Evolutionary conservation across 2,797 vertebrate genomes (phyloP), one percentile per base, ranked within the genome.

Genomic region (Schizopygopsis pylzovi): DNA sequence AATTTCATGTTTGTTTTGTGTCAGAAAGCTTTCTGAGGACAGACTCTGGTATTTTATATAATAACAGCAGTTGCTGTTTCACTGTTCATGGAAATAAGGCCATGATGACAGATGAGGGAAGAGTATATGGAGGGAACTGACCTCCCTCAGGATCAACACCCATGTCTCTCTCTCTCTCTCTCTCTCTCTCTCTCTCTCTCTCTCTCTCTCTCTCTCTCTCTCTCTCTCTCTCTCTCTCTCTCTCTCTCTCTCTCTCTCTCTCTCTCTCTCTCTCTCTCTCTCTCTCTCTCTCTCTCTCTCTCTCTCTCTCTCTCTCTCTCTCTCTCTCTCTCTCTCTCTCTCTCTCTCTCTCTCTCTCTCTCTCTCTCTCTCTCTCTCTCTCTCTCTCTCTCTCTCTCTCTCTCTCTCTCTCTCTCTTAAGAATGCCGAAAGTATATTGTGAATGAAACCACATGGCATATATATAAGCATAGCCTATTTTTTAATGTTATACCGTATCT

Each of bases 71-170:
- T 65, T 70, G 54, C 39, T 47, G 22, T 72, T 49, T 75, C 71
- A 47, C 45, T 65, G n/a, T 39, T 63, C n/a, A 3, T 63, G 56
- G 75, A 88, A 87, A 90, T 90, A 79, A 90, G 89, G 86, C 68
- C 86, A 86, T 54, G 78, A 39, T 90, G 89, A 90, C 75, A 87
- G 89, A 88, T 75, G 77, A 87, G 83, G 43, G 76, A 84, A 76
- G 71, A 75, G 52, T 43, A 68, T 67, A 15, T 49, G 45, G 39
- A 79, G 52, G 22, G 52, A 71, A 73, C 63, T 52, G 18, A 81
- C 68, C 28, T 41, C 81, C 77, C 83, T 67, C 47, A 80, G 70
- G 71, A 70, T 37, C 41, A 52, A 59, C 10, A 5, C 47, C 12
- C 12, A 22, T 81, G 37, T 82, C 28, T 12, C 4, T 45, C 28